Percentiles rank a stretch among this genome's conserved stretches.
phyloP scores from a whole-genome alignment of 2,797 vertebrate genomes.

The Notamacropus eugenii region DNA sequence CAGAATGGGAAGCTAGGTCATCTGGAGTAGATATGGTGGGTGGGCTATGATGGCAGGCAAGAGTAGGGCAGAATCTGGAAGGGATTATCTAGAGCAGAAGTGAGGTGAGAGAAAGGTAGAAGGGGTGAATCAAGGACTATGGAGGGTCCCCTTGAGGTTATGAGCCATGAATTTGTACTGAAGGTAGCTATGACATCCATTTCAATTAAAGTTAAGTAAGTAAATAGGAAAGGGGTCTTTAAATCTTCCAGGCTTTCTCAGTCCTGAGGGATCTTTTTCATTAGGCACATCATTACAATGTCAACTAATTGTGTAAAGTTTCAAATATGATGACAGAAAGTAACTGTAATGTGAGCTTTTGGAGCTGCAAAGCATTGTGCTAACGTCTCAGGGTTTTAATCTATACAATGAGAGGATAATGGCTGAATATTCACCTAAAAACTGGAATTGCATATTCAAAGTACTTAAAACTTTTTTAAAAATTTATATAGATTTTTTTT shows the following conservation, averaged over 20 bases:
- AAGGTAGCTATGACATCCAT: background rate
- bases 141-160: background rate
- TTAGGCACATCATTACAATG: background rate
- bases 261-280: background rate
- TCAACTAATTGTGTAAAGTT: background rate
- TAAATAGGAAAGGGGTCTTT: background rate
- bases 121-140: background rate
- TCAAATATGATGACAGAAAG: constrained; percentile 6
- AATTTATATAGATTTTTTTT: background rate
- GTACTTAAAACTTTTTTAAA: background rate
- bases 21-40: background rate
- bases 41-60: background rate
- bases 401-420: constrained; percentile 35
- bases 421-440: constrained; percentile 41
- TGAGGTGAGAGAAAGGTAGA: background rate
- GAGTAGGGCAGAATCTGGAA: background rate
- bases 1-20: background rate
- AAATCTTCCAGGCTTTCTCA: background rate
- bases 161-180: background rate
- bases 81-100: background rate
- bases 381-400: constrained; percentile 33
- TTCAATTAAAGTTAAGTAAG: background rate
- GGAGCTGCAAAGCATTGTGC: constrained; percentile 1
- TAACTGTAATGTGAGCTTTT: background rate
- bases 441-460: background rate